These are phyloP conservation scores for Clarias macrocephalus DNA, from an alignment of 2,113 vertebrate species.

Conservation along the genomic window DNA sequence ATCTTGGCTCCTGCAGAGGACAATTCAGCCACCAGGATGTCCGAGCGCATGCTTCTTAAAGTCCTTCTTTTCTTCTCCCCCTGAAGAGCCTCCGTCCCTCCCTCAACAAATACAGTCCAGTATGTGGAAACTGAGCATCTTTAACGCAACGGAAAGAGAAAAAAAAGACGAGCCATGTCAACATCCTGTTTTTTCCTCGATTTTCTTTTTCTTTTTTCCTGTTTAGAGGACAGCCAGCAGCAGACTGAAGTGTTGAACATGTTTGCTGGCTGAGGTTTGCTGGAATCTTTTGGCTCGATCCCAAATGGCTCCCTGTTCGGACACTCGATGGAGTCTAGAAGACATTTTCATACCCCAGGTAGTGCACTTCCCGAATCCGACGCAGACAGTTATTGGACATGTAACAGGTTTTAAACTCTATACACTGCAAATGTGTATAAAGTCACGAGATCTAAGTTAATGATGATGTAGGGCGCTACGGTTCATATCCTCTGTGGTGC, in stretches of 20 bases:
- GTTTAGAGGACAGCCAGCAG: not conserved
- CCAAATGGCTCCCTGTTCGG: not conserved
- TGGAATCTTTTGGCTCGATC: not conserved
- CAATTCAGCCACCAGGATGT: not conserved
- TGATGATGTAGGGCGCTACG: not conserved
- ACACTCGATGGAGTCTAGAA: not conserved
- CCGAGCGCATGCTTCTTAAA: not conserved
- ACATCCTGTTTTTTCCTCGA: not conserved
- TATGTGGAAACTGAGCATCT: not conserved
- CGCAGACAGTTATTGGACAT: not conserved
- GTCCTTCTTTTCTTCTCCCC: not conserved
- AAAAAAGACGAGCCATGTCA: not conserved
- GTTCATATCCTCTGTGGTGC: not conserved
- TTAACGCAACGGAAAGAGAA: too few relatives aligned
- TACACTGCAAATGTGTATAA: too few relatives aligned
- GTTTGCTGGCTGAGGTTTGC: not conserved
- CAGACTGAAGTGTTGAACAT: not conserved
- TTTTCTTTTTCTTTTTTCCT: not conserved
- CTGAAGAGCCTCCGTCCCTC: not conserved
- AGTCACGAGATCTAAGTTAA: not conserved
- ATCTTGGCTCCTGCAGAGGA: not conserved
- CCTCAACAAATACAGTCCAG: not conserved
- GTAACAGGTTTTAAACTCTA: not conserved
- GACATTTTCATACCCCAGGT: not conserved
- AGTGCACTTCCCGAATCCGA: not conserved